These are phyloP conservation scores for Caloenas nicobarica DNA, from an alignment of 2,113 vertebrate genomes.

Conservation along the genomic window DNA sequence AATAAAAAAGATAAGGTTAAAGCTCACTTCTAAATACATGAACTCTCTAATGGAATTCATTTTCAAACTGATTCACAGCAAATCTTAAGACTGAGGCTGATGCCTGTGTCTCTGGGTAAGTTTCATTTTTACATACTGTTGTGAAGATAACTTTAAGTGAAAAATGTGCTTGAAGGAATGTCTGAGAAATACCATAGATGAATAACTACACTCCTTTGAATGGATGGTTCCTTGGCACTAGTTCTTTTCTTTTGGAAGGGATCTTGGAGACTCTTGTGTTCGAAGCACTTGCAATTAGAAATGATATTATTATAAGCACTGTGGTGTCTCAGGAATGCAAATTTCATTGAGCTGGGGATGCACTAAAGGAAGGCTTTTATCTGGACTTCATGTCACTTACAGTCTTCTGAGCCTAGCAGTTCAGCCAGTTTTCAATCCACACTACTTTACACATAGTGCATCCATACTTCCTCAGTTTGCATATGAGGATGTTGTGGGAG, in stretches of 20 bases:
- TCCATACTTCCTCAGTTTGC: background rate
- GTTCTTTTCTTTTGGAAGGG: background rate
- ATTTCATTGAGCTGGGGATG: background rate
- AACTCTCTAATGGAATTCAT: background rate
- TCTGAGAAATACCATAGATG: background rate
- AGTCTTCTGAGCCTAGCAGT: background rate
- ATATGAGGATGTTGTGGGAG: background rate
- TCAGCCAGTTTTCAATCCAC: background rate
- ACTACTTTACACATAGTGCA: background rate
- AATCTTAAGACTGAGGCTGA: background rate
- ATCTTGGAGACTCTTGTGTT: background rate
- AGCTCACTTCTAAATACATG: background rate
- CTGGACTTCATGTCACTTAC: background rate
- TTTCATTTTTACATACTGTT: slow-evolving; percentile 7
- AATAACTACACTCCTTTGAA: background rate
- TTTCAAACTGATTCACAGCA: slow-evolving; percentile 4
- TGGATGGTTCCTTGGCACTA: background rate
- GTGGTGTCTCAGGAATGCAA: background rate
- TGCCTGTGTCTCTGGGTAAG: background rate
- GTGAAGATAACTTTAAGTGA: background rate
- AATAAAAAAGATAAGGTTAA: background rate
- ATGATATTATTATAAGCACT: background rate
- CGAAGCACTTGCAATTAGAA: background rate
- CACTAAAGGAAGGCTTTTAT: background rate
- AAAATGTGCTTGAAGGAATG: background rate